Evolutionary conservation across 2,797 vertebrate genomes (phyloP).

Genomic region (Paedocypris micromegethes): DNA sequence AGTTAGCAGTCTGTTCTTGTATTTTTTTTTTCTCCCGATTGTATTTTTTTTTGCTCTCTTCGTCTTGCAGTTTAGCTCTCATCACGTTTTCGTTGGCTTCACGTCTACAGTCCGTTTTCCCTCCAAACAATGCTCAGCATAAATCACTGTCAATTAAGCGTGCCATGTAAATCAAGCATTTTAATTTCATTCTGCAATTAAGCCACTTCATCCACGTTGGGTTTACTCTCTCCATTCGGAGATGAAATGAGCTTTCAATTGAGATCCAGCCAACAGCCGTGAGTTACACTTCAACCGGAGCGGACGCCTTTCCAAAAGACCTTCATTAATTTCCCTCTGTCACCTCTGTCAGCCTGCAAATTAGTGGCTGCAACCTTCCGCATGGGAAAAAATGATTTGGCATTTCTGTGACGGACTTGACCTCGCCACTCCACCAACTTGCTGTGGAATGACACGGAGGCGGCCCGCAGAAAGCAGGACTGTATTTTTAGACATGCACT

Average conservation of each 20-base stretch:
- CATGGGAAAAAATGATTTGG: conserved; percentile 45
- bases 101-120: conserved; percentile 39
- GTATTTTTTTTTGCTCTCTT: background rate
- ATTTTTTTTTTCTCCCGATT: background rate
- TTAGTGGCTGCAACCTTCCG: conserved; percentile 40
- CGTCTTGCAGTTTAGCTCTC: background rate
- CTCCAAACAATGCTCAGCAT: conserved; percentile 69
- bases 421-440: conserved; percentile 40
- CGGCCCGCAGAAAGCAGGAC: conserved; percentile 60
- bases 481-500: conserved; percentile 58
- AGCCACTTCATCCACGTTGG: conserved; percentile 39
- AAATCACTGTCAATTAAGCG: conserved; percentile 79
- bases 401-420: conserved; percentile 49
- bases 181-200: conserved; percentile 56
- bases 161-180: conserved; percentile 53
- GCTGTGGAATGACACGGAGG: conserved; percentile 47
- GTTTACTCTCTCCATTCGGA: conserved; percentile 38
- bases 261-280: conserved; percentile 44
- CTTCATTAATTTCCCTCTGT: conserved; percentile 51
- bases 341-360: conserved; percentile 48
- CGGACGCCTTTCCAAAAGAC: conserved; percentile 35
- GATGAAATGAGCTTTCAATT: conserved; percentile 50
- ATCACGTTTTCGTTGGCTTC: conserved; percentile 32
- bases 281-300: conserved; percentile 35
- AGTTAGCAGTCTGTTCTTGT: background rate